These are phyloP conservation scores for Teleopsis dalmanni DNA, from an alignment of 1,140 invertebrate species.

Conservation along the genomic window DNA sequence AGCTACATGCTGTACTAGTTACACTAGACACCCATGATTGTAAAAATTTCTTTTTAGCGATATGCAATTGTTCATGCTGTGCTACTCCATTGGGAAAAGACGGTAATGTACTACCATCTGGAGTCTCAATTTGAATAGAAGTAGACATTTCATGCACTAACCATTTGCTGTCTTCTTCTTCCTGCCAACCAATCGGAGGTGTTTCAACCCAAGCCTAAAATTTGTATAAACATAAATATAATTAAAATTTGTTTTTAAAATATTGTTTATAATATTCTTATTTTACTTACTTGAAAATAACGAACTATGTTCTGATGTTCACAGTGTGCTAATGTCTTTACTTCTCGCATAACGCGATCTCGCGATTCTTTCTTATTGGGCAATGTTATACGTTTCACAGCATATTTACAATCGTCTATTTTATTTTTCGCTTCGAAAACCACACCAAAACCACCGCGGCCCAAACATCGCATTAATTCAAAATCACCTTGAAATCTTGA, in stretches of 20 bases:
- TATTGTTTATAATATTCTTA: background rate
- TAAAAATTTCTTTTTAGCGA: constrained; percentile 23
- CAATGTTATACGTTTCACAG: constrained; percentile 87
- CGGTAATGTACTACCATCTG: constrained; percentile 32
- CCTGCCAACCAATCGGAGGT: constrained; percentile 81
- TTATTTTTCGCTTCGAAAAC: constrained; percentile 94
- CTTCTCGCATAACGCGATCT: constrained; percentile 86
- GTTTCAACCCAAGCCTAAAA: constrained; percentile 90
- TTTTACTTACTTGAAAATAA: constrained; percentile 58
- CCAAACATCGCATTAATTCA: constrained; percentile 73
- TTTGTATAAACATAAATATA: constrained; percentile 57
- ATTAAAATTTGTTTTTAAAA: background rate
- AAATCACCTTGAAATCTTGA: constrained; percentile 79
- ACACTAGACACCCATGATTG: constrained; percentile 36
- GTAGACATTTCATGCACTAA: constrained; percentile 45
- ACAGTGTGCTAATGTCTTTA: constrained; percentile 85
- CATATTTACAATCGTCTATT: constrained; percentile 90
- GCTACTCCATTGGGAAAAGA: constrained; percentile 13
- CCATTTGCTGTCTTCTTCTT: constrained; percentile 65
- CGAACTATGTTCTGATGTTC: constrained; percentile 93
- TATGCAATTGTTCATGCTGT: constrained; percentile 7
- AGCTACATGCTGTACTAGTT: constrained; percentile 27
- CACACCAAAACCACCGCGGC: constrained; percentile 92
- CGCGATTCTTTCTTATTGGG: constrained; percentile 72
- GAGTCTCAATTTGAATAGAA: constrained; percentile 41